Evolutionary conservation across 2,797 vertebrate species (phyloP), one percentile per base, ranked within the genome.

Genomic region (Vespertilio murinus): DNA sequence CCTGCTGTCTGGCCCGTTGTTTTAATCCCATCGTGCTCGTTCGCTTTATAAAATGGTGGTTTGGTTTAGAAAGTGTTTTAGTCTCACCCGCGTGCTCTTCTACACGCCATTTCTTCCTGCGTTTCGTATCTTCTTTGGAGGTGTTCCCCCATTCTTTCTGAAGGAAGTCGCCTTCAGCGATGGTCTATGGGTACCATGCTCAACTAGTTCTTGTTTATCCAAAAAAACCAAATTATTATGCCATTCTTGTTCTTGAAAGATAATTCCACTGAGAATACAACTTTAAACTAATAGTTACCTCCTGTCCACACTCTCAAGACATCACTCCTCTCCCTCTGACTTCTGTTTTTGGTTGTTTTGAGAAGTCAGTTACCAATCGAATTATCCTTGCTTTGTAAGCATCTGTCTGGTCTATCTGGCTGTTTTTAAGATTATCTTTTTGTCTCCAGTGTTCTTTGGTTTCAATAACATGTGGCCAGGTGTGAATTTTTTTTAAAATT

Each of bases 401-500:
- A 83, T 74, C 45, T 83, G 10, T 69, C 65, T 82, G 73, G 30
- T 40, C 33, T 73, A 22, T 79, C 49, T 54, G 79, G 45, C 45
- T 71, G 2, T 71, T 75, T 75, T 79, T 71, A 70, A 91, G 33
- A 74, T 75, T 67, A 78, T 59, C 8, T 56, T 78, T 90, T 78
- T 90, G 20, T 89, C 61, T 75, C 38, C 56, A 47, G 3, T 45
- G 11, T 78, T 56, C 14, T 80, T 84, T 52, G 35, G 30, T 56
- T 80, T 75, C 69, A 49, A 80, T 42, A 73, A 71, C 40, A 38
- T 13, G 30, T 73, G n/a, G 64, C 22, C 8, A 52, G 25, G 17
- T 71, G 3, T 78, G 6, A 30, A 64, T 56, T 91, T 95, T 95
- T 79, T 88, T n/a, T 61, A 79, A 59, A 73, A 45, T 61, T 92